Percentiles rank a stretch among this genome's conserved stretches.
phyloP scores from a whole-genome alignment of 2,113 vertebrate genomes.

The Malurus melanocephalus region DNA sequence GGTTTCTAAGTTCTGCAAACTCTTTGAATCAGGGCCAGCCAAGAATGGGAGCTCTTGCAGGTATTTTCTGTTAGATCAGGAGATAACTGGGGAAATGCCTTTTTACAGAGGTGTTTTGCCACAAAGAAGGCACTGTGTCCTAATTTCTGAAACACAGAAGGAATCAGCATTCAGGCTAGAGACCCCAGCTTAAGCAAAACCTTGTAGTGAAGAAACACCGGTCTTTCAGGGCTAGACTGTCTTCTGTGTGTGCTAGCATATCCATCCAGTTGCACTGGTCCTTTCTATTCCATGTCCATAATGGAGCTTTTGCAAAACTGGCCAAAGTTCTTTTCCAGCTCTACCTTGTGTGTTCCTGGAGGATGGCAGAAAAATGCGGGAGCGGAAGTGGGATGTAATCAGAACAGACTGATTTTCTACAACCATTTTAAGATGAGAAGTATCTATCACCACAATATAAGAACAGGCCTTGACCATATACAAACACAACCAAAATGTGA shows the following conservation, averaged over 20 bases:
- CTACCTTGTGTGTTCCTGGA: background rate
- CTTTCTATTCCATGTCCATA: background rate
- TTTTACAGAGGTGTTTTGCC: background rate
- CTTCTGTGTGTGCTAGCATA: background rate
- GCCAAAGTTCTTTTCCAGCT: background rate
- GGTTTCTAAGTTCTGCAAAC: background rate
- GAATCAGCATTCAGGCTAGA: background rate
- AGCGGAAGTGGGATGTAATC: background rate
- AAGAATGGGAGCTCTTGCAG: background rate
- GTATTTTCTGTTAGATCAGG: background rate
- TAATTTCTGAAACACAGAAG: background rate
- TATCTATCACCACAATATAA: background rate
- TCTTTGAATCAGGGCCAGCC: background rate
- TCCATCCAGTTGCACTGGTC: background rate
- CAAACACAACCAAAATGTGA: background rate
- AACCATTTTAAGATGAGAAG: background rate
- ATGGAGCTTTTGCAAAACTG: background rate
- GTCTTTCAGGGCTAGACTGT: background rate
- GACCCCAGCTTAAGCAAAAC: background rate
- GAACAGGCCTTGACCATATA: background rate
- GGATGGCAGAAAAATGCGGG: background rate
- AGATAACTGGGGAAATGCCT: background rate
- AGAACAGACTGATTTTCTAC: background rate
- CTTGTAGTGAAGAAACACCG: background rate
- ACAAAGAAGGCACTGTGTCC: background rate